These are phyloP conservation scores for Parasteatoda tepidariorum DNA, from an alignment of 1,140 invertebrate species.

Conservation along the genomic window DNA sequence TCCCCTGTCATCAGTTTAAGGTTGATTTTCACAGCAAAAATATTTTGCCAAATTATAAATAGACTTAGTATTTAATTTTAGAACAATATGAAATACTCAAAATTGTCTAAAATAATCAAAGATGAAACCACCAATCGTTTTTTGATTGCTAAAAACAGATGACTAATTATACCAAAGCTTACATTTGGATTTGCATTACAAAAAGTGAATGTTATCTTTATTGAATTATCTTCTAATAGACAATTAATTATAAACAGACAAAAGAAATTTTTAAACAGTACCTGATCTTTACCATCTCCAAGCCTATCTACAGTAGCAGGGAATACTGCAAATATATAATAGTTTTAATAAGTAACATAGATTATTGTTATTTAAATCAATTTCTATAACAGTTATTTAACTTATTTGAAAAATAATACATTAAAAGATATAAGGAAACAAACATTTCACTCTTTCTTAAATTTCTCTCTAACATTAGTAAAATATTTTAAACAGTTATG, in stretches of 20 bases:
- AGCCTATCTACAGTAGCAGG: slow-evolving; percentile 87
- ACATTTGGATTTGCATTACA: too few relatives aligned
- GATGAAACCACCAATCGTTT: too few relatives aligned
- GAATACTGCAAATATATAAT: slow-evolving; percentile 73
- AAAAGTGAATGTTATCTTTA: too few relatives aligned
- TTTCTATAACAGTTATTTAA: neutral
- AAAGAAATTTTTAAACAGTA: slow-evolving; percentile 34
- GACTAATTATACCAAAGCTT: too few relatives aligned
- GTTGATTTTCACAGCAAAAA: too few relatives aligned
- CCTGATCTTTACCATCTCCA: slow-evolving; percentile 72
- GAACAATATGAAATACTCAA: neutral
- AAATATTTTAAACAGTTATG: too few relatives aligned
- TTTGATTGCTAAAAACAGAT: too few relatives aligned
- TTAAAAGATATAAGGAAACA: too few relatives aligned
- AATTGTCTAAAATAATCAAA: neutral
- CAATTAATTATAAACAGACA: neutral
- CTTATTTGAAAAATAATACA: slow-evolving; percentile 6
- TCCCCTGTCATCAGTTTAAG: too few relatives aligned
- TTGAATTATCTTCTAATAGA: neutral
- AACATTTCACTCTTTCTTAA: too few relatives aligned
- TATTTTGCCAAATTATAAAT: slow-evolving; percentile 50
- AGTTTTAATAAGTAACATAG: neutral
- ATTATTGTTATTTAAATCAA: neutral
- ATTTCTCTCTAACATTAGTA: too few relatives aligned
- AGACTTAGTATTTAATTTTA: slow-evolving; percentile 1